These are phyloP conservation scores for Leptinotarsa juncta DNA, from an alignment of 2,888 invertebrate species.

Conservation along the genomic window DNA sequence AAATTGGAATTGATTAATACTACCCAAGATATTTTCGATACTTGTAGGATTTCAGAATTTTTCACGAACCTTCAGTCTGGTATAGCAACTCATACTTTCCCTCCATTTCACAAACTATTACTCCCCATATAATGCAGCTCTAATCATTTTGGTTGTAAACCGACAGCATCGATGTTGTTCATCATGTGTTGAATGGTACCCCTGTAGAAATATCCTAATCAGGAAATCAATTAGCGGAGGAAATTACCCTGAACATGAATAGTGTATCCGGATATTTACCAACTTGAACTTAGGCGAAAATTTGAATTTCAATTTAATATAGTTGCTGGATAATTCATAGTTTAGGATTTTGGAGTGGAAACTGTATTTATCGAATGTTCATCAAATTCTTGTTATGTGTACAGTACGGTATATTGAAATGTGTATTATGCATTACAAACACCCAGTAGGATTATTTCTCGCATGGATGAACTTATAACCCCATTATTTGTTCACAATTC, in stretches of 20 bases:
- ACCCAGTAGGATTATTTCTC: neutral
- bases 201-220: constrained; percentile 22
- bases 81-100: neutral
- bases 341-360: neutral
- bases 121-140: neutral
- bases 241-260: constrained; percentile 26
- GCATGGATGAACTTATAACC: neutral
- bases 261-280: constrained; percentile 20
- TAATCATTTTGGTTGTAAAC: constrained; percentile 1
- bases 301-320: neutral
- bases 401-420: neutral
- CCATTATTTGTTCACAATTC: too few relatives aligned
- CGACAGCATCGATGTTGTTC: neutral
- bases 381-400: neutral
- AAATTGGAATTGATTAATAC: too few relatives aligned
- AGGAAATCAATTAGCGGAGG: constrained; percentile 27
- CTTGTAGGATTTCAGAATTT: neutral
- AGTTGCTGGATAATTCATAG: neutral
- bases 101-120: neutral
- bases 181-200: constrained; percentile 5
- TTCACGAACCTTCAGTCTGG: neutral
- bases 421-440: neutral
- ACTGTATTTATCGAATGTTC: neutral
- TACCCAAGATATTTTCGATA: neutral
- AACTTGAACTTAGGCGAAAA: constrained; percentile 6